These are phyloP conservation scores for Abscondita cerata DNA, from an alignment of 2,888 invertebrate species.

Conservation along the genomic window DNA sequence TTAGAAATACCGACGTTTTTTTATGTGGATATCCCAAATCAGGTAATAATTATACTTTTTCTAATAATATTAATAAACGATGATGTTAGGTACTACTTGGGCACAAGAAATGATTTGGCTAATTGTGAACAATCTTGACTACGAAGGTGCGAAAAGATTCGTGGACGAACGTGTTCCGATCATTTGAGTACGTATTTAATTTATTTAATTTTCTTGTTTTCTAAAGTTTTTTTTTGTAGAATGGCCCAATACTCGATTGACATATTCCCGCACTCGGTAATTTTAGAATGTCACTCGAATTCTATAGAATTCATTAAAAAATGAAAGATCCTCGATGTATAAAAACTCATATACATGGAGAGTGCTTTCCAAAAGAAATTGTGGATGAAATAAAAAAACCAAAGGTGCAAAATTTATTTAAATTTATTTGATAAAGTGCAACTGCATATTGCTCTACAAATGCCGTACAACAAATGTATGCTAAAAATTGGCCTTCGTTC, in stretches of 20 bases:
- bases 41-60: too few species aligned
- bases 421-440: not conserved
- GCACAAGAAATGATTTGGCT: conserved; percentile 84
- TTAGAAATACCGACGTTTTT: too few species aligned
- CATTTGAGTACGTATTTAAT: conserved; percentile 67
- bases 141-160: conserved; percentile 66
- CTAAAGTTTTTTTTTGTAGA: too few species aligned
- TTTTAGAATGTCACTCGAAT: not conserved
- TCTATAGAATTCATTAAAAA: not conserved
- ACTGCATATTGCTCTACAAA: too few species aligned
- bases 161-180: conserved; percentile 77
- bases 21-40: too few species aligned
- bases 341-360: not conserved
- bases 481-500: too few species aligned
- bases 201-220: too few species aligned
- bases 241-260: too few species aligned
- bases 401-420: not conserved
- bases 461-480: too few species aligned
- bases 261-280: not conserved
- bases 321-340: not conserved
- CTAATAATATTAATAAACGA: too few species aligned
- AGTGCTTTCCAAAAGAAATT: not conserved
- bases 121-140: conserved; percentile 76
- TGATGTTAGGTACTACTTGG: conserved; percentile 79
- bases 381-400: not conserved